Conservation (phyloP, 2,888 invertebrate species). For the Linnaemya tessellans region DNA sequence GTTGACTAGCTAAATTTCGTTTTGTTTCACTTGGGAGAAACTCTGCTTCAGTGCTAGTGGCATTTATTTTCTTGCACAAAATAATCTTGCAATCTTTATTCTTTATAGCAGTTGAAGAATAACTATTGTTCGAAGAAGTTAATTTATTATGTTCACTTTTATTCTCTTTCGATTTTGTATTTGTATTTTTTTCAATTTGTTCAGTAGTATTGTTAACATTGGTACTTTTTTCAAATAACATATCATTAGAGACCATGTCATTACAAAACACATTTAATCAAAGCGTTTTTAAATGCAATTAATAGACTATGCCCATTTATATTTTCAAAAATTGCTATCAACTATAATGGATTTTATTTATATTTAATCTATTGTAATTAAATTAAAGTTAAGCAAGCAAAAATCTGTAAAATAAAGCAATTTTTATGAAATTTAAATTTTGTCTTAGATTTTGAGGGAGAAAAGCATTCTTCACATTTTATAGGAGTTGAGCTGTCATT, state of each 20-base stretch:
- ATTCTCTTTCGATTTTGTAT: conserved; percentile 59
- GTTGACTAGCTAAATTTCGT: conserved; percentile 52
- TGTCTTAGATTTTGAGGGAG: conserved; percentile 21
- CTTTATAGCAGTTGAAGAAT: conserved; percentile 35
- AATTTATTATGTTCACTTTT: conserved; percentile 52
- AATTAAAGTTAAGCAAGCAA: conserved; percentile 69
- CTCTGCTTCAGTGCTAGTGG: conserved; percentile 32
- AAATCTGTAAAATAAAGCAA: conserved; percentile 70
- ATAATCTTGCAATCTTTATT: conserved; percentile 39
- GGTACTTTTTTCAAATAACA: conserved; percentile 80
- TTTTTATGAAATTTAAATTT: conserved; percentile 60
- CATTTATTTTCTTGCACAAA: conserved; percentile 34
- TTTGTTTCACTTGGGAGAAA: conserved; percentile 46
- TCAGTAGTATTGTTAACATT: conserved; percentile 61
- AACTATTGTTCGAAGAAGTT: conserved; percentile 54
- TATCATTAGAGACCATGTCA: conserved; percentile 84
- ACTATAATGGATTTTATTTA: conserved; percentile 25
- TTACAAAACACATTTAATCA: conserved; percentile 78
- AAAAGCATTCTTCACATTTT: neutral
- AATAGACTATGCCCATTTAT: conserved; percentile 41
- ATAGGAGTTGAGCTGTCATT: no score
- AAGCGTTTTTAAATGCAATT: conserved; percentile 73
- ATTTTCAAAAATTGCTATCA: conserved; percentile 45
- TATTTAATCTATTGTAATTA: conserved; percentile 51
- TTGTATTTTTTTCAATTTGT: conserved; percentile 60